Base-by-base conservation (phyloP, 2,113 vertebrate species). In the Ptychochromis oligacanthus region DNA sequence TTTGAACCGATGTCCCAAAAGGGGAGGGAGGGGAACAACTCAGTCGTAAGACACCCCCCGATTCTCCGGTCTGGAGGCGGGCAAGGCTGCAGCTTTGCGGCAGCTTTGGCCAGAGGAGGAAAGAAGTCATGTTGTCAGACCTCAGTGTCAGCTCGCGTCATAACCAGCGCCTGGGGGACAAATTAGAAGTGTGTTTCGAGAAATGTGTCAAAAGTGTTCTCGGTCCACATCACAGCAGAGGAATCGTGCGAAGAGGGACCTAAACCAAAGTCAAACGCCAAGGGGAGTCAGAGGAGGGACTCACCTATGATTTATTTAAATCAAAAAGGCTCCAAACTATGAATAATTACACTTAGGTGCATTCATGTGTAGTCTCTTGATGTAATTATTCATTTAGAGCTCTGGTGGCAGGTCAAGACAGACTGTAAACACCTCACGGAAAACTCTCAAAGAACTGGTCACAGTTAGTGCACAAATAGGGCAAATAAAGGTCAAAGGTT, bases 151-250 rank as follows among this genome's bases (percentile, higher is more conserved):
- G 87, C 91, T 88, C 94, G 87, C 89, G 93, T 94, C 92, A 91
- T 89, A 89, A 88, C 87, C 89, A 78, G 83, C 31, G 88, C 94
- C 93, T 80, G 28, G 57, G 92, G 95, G 94, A 87, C 89, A 92
- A 95, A 96, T 95, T 94, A 95, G 89, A 89, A 90, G 90, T 90
- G 88, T 90, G 79, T 93, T 93, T 88, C 87, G 15, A 89, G 93
- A 95, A 92, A 95, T 88, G 92, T 95, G 95, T 96, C 95, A 95
- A 79, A 94, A 93, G 91, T 85, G 92, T 92, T 95, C 93, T 94
- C 81, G 82, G 93, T 95, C 94, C 92, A 94, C 91, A 93, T 95
- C 93, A 92, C 92, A 88, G 88, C 85, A 61, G 77, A 83, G 91
- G 17, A 78, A 93, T 77, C 54, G 88, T 85, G 92, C 64, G 11